Evolutionary conservation across 2,797 vertebrate species (phyloP).

Genomic region (Lithobates sylvaticus): DNA sequence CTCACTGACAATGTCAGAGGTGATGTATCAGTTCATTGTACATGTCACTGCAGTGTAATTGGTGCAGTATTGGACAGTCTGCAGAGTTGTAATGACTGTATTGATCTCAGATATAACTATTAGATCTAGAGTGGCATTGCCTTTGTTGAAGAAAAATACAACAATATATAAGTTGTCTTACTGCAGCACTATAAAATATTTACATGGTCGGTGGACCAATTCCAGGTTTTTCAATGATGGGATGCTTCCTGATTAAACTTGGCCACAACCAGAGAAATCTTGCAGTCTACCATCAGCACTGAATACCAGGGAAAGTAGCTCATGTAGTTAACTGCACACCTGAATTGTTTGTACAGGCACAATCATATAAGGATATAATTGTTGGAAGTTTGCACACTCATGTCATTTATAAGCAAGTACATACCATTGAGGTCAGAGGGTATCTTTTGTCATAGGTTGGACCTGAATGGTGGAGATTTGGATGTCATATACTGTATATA

Average conservation of each 20-base stretch:
- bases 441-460: no score
- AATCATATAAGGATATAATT: no score
- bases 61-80: slow-evolving; percentile 36
- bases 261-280: background rate
- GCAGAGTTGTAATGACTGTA: slow-evolving; percentile 35
- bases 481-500: no score
- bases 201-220: slow-evolving; percentile 13
- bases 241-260: background rate
- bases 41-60: slow-evolving; percentile 32
- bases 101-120: slow-evolving; percentile 47
- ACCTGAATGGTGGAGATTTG: no score
- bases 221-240: background rate
- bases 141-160: slow-evolving; percentile 40
- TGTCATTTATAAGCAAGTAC: no score
- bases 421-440: no score
- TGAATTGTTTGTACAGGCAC: no score
- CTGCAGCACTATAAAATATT: slow-evolving; percentile 13
- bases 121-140: slow-evolving; percentile 37
- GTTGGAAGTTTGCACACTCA: no score
- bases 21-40: slow-evolving; percentile 40
- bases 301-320: background rate
- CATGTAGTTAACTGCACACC: no score
- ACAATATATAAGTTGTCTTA: slow-evolving; percentile 22
- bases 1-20: background rate
- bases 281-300: background rate